Evolutionary conservation across 1,140 invertebrate species (phyloP).

Genomic region (Acromyrmex heyeri): DNA sequence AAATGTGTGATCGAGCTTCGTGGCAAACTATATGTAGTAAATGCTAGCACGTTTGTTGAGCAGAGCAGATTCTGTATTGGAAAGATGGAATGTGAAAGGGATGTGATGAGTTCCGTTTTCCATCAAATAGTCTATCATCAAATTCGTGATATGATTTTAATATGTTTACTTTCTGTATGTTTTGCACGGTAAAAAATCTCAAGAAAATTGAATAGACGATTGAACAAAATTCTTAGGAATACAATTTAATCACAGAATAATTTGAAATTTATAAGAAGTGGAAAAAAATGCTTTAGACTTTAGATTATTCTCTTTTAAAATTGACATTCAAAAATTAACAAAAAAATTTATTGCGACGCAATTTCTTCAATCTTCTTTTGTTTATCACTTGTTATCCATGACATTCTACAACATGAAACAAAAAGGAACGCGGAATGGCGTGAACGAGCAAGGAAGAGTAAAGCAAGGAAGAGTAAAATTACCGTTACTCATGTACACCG

Average conservation of each 20-base stretch:
- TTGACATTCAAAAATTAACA: not conserved
- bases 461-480: constrained; percentile 42
- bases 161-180: not conserved
- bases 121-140: not conserved
- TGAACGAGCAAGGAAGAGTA: constrained; percentile 35
- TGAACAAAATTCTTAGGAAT: not conserved
- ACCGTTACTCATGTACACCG: constrained; percentile 34
- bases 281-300: not conserved
- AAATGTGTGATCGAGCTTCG: constrained; percentile 10
- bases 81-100: not conserved
- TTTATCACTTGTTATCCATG: constrained; percentile 15
- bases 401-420: constrained; percentile 16
- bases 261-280: not conserved
- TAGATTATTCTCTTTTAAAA: not conserved
- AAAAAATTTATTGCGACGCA: not conserved
- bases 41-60: not conserved
- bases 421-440: constrained; percentile 6
- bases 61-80: not conserved
- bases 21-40: constrained; percentile 7
- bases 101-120: constrained; percentile 24
- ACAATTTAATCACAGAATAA: not conserved
- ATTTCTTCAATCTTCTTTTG: not conserved
- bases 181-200: not conserved
- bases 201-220: not conserved
- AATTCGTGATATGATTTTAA: not conserved